Conservation (phyloP, 2,797 vertebrate genomes). For the Streptopelia turtur region DNA sequence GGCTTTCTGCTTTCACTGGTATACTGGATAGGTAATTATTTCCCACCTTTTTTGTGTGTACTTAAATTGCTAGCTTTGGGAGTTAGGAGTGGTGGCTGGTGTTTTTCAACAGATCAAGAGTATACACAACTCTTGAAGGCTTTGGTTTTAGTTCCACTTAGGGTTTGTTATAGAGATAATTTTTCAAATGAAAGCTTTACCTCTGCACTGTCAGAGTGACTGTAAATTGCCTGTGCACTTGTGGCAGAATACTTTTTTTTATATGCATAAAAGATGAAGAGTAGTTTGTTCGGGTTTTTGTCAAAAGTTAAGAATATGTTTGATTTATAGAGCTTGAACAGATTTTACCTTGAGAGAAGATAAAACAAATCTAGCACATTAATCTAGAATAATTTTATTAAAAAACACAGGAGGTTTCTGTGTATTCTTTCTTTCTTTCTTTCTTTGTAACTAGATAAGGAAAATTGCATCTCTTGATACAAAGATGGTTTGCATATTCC, state of each 20-base stretch:
- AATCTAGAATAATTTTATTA: background rate
- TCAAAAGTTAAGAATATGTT: background rate
- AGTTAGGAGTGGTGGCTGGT: background rate
- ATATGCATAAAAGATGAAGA: background rate
- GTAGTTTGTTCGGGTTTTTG: background rate
- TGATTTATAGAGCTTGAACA: background rate
- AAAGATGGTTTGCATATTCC: background rate
- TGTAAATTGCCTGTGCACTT: background rate
- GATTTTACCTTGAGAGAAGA: background rate
- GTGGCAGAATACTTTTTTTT: background rate
- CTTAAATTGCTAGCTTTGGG: conserved; percentile 57
- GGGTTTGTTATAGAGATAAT: background rate
- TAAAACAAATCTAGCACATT: background rate
- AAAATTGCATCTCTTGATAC: background rate
- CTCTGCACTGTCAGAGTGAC: background rate
- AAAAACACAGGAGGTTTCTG: background rate
- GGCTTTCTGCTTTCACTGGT: conserved; percentile 38
- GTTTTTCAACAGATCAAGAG: background rate
- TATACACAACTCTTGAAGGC: background rate
- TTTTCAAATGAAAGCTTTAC: background rate
- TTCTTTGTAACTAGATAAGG: background rate
- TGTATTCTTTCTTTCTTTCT: background rate
- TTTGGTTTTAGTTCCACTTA: background rate
- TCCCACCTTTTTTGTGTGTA: background rate
- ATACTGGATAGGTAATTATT: conserved; percentile 27